Percentiles rank a stretch among this genome's conserved stretches.
phyloP scores from a whole-genome alignment of 2,888 invertebrate species.

The Petrophora chlorosata region DNA sequence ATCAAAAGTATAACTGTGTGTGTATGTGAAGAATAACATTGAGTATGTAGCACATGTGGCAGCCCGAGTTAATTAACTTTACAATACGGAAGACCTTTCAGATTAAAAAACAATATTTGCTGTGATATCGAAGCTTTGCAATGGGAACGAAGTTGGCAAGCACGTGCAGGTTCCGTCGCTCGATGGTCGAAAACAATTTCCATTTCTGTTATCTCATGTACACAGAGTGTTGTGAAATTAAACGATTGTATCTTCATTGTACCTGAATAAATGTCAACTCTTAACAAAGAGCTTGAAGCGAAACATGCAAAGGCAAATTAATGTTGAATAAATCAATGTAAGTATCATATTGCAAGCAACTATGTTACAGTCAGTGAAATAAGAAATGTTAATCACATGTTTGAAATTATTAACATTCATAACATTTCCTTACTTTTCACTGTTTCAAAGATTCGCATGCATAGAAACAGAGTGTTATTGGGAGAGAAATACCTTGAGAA shows the following conservation, averaged over 20 bases:
- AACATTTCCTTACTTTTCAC: constrained; percentile 48
- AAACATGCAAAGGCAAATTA: constrained; percentile 60
- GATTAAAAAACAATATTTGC: constrained; percentile 47
- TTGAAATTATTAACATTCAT: constrained; percentile 10
- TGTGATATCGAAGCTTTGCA: constrained; percentile 53
- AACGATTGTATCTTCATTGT: constrained; percentile 26
- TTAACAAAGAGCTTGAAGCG: constrained; percentile 42
- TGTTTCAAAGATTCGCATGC: constrained; percentile 65
- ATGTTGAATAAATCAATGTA: constrained; percentile 36
- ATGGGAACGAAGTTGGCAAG: constrained; percentile 55
- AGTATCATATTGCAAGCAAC: constrained; percentile 61
- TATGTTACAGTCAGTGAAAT: constrained; percentile 56
- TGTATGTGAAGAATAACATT: constrained; percentile 45
- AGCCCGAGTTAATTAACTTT: constrained; percentile 39
- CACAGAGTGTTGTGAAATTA: constrained; percentile 38
- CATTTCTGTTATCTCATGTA: constrained; percentile 40
- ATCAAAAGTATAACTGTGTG: constrained; percentile 44
- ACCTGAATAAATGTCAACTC: constrained; percentile 22
- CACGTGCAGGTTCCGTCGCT: constrained; percentile 55
- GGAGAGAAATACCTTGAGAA: constrained; percentile 84
- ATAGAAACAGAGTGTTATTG: constrained; percentile 78
- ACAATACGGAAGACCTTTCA: constrained; percentile 42
- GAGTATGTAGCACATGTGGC: constrained; percentile 37
- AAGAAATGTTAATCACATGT: constrained; percentile 35
- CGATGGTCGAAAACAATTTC: constrained; percentile 43